Conservation (phyloP, 2,888 invertebrate genomes). For the Trypoxylon attenuatum region DNA sequence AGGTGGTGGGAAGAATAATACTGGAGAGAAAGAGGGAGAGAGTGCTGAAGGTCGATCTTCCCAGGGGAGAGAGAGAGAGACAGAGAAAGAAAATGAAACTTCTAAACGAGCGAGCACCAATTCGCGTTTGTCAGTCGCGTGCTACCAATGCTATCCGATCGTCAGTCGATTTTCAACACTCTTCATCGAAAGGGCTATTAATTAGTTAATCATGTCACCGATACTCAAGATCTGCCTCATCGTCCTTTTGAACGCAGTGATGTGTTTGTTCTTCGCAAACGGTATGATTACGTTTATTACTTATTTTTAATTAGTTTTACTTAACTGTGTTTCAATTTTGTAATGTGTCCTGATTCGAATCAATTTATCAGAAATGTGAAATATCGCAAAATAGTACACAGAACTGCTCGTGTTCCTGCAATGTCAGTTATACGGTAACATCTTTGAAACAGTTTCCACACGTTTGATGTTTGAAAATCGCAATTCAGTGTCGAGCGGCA, state of each 20-base stretch:
- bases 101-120: slow-evolving; percentile 10
- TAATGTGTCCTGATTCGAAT: no score
- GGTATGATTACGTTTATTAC: background rate
- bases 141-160: slow-evolving; percentile 44
- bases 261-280: background rate
- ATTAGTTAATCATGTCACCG: background rate
- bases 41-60: background rate
- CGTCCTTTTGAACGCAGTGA: background rate
- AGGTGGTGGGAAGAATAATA: slow-evolving; percentile 5
- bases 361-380: no score
- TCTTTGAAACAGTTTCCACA: no score
- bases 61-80: slow-evolving; percentile 9
- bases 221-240: background rate
- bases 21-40: background rate
- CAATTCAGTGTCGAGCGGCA: no score
- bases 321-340: no score
- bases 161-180: slow-evolving; percentile 33
- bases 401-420: no score
- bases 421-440: no score
- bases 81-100: no score
- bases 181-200: background rate
- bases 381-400: no score
- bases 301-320: no score
- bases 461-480: no score
- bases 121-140: slow-evolving; percentile 55